phyloP scores from a whole-genome alignment of 2,888 invertebrate species.

The Tolmerus cingulatus region DNA sequence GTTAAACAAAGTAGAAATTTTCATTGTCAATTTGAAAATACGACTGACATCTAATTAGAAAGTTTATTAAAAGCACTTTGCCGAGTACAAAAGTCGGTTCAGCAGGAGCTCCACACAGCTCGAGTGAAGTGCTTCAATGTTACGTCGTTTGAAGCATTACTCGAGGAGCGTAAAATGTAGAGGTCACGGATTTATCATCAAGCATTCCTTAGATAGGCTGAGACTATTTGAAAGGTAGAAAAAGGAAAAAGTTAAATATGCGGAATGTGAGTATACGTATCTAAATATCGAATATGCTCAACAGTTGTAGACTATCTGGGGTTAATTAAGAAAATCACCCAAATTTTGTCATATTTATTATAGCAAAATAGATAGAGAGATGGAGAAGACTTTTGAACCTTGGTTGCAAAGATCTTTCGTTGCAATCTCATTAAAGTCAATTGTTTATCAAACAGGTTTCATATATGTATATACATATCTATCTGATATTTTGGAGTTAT shows the following conservation, averaged over 20 bases:
- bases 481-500: no score
- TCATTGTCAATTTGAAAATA: neutral
- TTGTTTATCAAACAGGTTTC: no score
- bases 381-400: no score
- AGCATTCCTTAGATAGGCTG: neutral
- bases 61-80: neutral
- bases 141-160: neutral
- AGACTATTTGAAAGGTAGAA: neutral
- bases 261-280: no score
- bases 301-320: no score
- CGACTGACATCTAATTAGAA: neutral
- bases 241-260: neutral
- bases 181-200: neutral
- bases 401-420: no score
- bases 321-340: no score
- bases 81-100: neutral
- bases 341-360: no score
- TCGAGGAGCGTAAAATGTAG: neutral
- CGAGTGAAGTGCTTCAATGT: neutral
- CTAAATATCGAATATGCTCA: no score
- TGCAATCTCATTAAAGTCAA: no score
- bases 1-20: neutral
- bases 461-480: no score
- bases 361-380: no score
- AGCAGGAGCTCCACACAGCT: neutral